Conservation (phyloP, 2,113 vertebrate genomes). For the Arizona elegans region DNA sequence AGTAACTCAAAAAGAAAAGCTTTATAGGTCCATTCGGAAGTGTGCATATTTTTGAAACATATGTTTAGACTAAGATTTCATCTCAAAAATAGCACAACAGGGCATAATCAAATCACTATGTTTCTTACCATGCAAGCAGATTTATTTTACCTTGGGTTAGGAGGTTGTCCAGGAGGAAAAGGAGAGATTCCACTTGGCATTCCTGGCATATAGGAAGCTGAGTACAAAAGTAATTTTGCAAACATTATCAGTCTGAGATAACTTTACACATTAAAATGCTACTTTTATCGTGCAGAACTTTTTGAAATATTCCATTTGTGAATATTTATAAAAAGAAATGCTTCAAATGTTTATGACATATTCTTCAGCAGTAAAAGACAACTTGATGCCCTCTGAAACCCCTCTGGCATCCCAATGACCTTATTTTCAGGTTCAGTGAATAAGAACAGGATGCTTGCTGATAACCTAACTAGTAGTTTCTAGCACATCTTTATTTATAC, state of each 20-base stretch:
- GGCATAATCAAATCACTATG: not conserved
- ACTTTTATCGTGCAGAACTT: not conserved
- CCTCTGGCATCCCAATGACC: not conserved
- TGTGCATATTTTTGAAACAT: not conserved
- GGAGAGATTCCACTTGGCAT: slow-evolving; percentile 84
- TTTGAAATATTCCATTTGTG: not conserved
- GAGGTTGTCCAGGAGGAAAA: slow-evolving; percentile 80
- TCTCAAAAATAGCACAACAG: not conserved
- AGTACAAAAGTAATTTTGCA: slow-evolving; percentile 56
- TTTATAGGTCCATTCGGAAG: not conserved
- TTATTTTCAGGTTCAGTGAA: not conserved
- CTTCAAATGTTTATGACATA: not conserved
- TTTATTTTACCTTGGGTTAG: slow-evolving; percentile 84
- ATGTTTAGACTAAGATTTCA: not conserved
- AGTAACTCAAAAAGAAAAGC: not conserved
- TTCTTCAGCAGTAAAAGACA: not conserved
- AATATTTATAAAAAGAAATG: not conserved
- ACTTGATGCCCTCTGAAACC: not conserved
- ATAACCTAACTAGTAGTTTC: not conserved
- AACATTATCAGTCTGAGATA: slow-evolving; percentile 36
- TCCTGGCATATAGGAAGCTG: slow-evolving; percentile 92
- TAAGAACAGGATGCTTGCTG: not conserved
- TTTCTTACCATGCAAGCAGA: not conserved
- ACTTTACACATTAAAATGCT: not conserved
- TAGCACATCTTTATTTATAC: not conserved